These are phyloP conservation scores for Micropoecilia bifurca DNA, from an alignment of 2,797 vertebrate species.

Conservation along the genomic window DNA sequence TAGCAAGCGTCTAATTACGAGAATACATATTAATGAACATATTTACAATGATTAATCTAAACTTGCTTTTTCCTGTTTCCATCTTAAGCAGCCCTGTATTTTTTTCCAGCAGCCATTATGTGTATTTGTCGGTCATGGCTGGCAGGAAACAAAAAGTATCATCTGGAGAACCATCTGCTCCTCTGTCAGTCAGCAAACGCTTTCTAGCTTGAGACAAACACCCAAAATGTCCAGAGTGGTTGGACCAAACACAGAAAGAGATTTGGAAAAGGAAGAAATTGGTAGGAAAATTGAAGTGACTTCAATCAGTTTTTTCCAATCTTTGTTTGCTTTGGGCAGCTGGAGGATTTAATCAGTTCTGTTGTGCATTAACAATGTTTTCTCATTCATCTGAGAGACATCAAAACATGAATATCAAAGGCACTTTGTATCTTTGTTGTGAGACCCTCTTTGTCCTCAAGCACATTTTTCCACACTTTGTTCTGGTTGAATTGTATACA, in stretches of 20 bases:
- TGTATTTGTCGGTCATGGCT: constrained; percentile 32
- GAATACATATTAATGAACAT: constrained; percentile 6
- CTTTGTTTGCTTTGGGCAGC: constrained; percentile 1
- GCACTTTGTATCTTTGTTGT: constrained; percentile 15
- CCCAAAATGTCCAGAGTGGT: constrained; percentile 39
- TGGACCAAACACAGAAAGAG: constrained; percentile 5
- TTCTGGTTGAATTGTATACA: not conserved
- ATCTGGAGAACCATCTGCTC: constrained; percentile 62
- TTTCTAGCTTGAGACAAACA: constrained; percentile 41
- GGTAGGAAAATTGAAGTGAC: not conserved
- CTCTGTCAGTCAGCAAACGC: constrained; percentile 48
- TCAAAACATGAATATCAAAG: constrained; percentile 24
- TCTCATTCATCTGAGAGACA: constrained; percentile 20
- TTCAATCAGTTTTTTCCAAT: not conserved
- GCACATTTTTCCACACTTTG: constrained; percentile 1
- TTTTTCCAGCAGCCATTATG: constrained; percentile 51
- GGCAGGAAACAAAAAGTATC: constrained; percentile 47
- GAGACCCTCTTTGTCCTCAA: not conserved
- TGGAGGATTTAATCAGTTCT: constrained; percentile 28
- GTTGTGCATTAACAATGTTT: constrained; percentile 13
- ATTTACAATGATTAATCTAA: constrained; percentile 11
- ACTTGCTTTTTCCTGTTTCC: not conserved
- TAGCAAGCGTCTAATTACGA: constrained; percentile 1
- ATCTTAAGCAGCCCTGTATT: constrained; percentile 13
- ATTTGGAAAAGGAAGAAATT: not conserved